Evolutionary conservation across 2,113 vertebrate species (phyloP).

Genomic region (Albula glossodonta): DNA sequence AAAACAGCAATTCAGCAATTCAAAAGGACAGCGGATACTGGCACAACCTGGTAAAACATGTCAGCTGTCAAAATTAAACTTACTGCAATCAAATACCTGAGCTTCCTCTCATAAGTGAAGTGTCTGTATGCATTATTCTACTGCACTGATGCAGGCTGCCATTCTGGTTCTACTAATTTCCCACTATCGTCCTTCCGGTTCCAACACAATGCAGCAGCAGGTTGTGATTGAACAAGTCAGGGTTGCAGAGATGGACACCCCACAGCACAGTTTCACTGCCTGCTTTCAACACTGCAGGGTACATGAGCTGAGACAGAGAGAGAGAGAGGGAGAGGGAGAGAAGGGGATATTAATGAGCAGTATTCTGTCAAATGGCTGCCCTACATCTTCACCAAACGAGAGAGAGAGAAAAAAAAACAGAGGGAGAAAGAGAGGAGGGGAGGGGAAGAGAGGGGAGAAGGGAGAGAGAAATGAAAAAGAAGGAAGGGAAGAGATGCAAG

Average conservation of each 20-base stretch:
- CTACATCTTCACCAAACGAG: slow-evolving; percentile 7
- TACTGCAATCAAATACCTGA: background rate
- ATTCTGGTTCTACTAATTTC: background rate
- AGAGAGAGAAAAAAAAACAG: background rate
- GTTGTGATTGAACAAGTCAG: background rate
- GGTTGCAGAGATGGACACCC: background rate
- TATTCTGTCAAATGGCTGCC: slow-evolving; percentile 1
- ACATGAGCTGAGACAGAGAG: background rate
- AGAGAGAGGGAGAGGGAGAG: background rate
- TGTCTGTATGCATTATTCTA: background rate
- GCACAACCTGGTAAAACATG: too few species aligned
- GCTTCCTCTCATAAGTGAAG: background rate
- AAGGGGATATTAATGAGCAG: slow-evolving; percentile 5
- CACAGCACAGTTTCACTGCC: background rate
- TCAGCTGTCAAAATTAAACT: background rate
- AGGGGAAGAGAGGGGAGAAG: background rate
- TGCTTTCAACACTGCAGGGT: background rate
- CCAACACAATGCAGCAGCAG: background rate
- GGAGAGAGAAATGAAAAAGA: background rate
- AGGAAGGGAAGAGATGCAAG: background rate
- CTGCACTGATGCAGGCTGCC: background rate
- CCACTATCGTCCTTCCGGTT: background rate
- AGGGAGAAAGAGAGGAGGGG: background rate
- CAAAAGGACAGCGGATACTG: too few species aligned
- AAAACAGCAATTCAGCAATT: too few species aligned